Base-by-base conservation (phyloP, 1,140 invertebrate species). In the Lordiphosa clarofinis region DNA sequence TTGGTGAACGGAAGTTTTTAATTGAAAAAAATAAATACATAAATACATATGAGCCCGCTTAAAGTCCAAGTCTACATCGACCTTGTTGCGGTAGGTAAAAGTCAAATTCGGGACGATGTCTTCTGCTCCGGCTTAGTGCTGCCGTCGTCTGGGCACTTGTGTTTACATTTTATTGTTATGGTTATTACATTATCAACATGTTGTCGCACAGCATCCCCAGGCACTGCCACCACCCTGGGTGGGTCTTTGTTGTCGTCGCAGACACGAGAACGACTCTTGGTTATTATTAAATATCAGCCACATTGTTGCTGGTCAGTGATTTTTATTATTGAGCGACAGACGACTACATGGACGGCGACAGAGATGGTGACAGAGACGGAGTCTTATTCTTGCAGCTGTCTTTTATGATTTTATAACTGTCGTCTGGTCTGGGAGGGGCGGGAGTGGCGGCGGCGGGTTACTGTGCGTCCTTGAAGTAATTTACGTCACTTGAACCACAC, bases 241-340 rank as follows among this genome's bases (percentile, higher is more conserved):
- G 19, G 19, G 12, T 44, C 35, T 52, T 21, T 54, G 21, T 28
- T n/a, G 19, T 37, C 40, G 40, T 50, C 38, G 43, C 43, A 46
- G 43, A 46, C 43, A 8, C 56, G 73, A 53, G 52, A 60, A 36
- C 42, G 62, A 42, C 57, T 57, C 74, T 61, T 49, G 53, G 38
- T 39, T 44, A 72, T 75, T 79, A 82, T 82, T 82, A 75, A 82
- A 75, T 79, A 75, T 71, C 71, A 82, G 50, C 46, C 76, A 59
- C 60, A 72, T 82, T 81, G 76, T 72, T 81, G 76, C 65, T 82
- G 78, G 76, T 76, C 76, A 76, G 76, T 72, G 68, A 76, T 76
- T 84, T 75, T 76, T 74, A 76, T 81, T 42, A 46, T 46, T 46
- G 43, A 46, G 43, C 31, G 31, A 46, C 21, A 46, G 31, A 46